Percentiles rank a stretch among this genome's conserved stretches.
These are phyloP conservation scores for Coregonus ussuriensis DNA, from an alignment of 2,797 vertebrate genomes.

Conservation along the genomic window DNA sequence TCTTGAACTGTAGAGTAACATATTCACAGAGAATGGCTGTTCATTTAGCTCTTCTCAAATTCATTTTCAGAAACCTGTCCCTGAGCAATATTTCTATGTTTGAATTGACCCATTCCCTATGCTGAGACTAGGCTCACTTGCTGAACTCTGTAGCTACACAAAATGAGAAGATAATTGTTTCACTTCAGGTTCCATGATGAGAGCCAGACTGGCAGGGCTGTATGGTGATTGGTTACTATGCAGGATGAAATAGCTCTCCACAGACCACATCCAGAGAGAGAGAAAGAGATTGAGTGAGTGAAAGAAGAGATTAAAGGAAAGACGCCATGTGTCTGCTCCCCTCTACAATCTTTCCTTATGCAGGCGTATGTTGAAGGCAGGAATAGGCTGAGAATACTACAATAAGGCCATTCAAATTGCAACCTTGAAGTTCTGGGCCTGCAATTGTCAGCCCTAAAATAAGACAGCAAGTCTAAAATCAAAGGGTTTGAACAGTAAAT, in stretches of 20 bases:
- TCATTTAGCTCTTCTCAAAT: background rate
- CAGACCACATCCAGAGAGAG: background rate
- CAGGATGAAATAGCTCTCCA: constrained; percentile 26
- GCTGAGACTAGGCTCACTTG: background rate
- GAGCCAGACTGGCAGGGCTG: constrained; percentile 15
- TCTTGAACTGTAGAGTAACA: too few species aligned
- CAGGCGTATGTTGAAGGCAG: background rate
- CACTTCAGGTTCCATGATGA: constrained; percentile 42
- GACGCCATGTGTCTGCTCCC: constrained; percentile 15
- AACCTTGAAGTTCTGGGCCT: constrained; percentile 15
- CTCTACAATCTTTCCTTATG: constrained; percentile 24
- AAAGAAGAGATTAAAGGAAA: background rate
- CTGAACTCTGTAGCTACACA: background rate
- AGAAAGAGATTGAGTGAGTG: background rate
- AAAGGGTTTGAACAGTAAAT: constrained; percentile 50
- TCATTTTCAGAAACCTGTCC: background rate
- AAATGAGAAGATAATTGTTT: constrained; percentile 21
- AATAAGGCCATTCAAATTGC: constrained; percentile 37
- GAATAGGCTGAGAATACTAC: background rate
- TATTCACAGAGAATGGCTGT: background rate
- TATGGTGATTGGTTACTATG: constrained; percentile 37
- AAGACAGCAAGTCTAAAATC: constrained; percentile 33
- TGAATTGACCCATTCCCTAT: background rate
- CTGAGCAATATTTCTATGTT: background rate
- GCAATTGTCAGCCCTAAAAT: constrained; percentile 29